phyloP scores from a whole-genome alignment of 2,797 vertebrate genomes.

The Eutrigla gurnardus region DNA sequence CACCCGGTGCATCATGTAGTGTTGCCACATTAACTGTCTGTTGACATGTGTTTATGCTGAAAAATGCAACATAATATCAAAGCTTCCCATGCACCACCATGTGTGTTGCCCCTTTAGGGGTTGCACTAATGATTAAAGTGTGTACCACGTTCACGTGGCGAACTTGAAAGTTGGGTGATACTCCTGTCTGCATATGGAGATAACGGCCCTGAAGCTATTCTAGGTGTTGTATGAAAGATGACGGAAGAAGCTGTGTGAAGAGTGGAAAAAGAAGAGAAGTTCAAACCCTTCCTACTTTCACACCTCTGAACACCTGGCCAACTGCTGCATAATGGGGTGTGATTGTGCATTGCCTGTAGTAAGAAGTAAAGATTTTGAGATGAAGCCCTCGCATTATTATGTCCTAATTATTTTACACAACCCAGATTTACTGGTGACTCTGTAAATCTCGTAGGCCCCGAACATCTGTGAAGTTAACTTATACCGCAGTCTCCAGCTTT shows the following conservation, averaged over 20 bases:
- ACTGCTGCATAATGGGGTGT: not conserved
- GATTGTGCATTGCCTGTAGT: not conserved
- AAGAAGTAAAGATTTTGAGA: not conserved
- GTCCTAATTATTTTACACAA: not conserved
- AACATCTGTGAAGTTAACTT: not conserved
- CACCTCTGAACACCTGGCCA: conserved; percentile 3
- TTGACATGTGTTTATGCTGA: not conserved
- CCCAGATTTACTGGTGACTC: not conserved
- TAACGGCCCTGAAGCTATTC: not conserved
- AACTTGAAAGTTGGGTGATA: not conserved
- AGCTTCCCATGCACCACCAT: not conserved
- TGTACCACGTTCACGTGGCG: not conserved
- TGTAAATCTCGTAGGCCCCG: no score
- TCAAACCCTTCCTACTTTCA: not conserved
- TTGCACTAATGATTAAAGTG: not conserved
- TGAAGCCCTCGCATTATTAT: not conserved
- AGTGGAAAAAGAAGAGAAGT: not conserved
- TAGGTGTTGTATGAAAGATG: not conserved
- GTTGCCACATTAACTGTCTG: not conserved
- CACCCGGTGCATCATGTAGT: conserved; percentile 13
- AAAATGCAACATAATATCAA: not conserved
- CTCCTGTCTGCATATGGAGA: not conserved
- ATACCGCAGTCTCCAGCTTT: not conserved
- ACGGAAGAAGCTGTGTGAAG: not conserved
- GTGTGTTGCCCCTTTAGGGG: not conserved